Evolutionary conservation across 1,140 invertebrate species (phyloP), one percentile per base, ranked within the genome.

Genomic region (Caerostris darwini): DNA sequence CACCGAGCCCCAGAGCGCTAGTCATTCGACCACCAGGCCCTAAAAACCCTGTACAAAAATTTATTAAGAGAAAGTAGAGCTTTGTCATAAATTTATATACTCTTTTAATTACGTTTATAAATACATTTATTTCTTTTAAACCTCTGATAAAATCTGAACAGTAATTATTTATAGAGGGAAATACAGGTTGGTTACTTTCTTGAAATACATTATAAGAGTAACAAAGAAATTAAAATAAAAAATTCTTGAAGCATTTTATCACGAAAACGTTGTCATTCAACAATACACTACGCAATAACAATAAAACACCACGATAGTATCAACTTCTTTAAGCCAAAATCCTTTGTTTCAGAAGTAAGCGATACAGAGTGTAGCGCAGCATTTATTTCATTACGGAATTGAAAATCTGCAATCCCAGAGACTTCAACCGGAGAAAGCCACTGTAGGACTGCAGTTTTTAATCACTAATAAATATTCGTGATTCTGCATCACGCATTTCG

Each of bases 391-490:
- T 85, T 85, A 85, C 17, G n/a, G 83, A 59, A 85, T 85, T 85
- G 83, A 85, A 58, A 85, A 58, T 85, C 34, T 34, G 17, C 34
- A 85, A 56, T 85, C 19, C 34, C 19, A n/a, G 10, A 50, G 54
- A 58, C 19, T 85, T 58, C 64, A 67, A 56, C 71, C 5, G 34
- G 19, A 77, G 53, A 77, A 77, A 77, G 71, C 8, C 34, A 53
- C 71, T 34, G 71, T 58, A n/a, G 19, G 83, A 67, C n/a, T 67
- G 12, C 64, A n/a, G 3, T 17, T 81, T 91, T 91, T 91, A 91
- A 91, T 91, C 71, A 77, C 69, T 71, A 91, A 82, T 91, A 91
- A 91, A 81, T 82, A 91, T 91, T 91, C 90, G 90, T 91, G 90
- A 91, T n/a, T n/a, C 56, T 12, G 8, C n/a, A 82, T 82, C 77